Base-by-base conservation (phyloP, 2,888 invertebrate species). In the Sphinx pinastri region DNA sequence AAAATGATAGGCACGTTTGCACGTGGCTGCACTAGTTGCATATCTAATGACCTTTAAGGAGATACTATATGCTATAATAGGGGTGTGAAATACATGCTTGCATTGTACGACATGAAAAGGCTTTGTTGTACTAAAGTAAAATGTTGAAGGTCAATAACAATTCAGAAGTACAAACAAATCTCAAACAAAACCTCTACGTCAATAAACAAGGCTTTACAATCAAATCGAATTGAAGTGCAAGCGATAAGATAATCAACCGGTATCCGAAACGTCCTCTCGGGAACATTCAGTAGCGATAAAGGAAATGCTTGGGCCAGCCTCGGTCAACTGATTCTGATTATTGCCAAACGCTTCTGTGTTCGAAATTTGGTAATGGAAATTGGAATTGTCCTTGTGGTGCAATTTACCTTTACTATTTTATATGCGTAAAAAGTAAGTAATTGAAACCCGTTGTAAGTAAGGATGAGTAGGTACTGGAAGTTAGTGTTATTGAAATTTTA, bases 241-340 rank as follows among this genome's bases (percentile, higher is more conserved):
- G 38, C 38, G 38, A 38, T 19, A 19, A 63, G 63, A 63, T 63
- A 63, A 63, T 49, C 63, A 49, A 19, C 19, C 31, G 4, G 13
- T 60, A 73, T 69, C 47, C 69, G 68, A 71, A 71, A 73, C 72
- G 67, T 54, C 66, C 71, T 60, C 67, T 68, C 13, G 68, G 72
- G 71, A 72, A 12, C 73, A 58, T 58, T 59, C 60, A 66, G 45
- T 57, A 68, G 49, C 70, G 73, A 76, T 73, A 75, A 76, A 71
- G 68, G 71, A 55, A 69, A 69, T 73, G 72, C 73, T 76, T 73
- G 69, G 68, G 71, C 69, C 70, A 73, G 70, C 63, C 71, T 71
- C 72, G 75, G 74, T 75, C 73, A 77, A 75, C 72, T 73, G 72
- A 73, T 73, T 75, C 66, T 38, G 72, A 75, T 72, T 71, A 60